These are phyloP conservation scores for Istiophorus platypterus DNA, from an alignment of 2,113 vertebrate species.

Conservation along the genomic window DNA sequence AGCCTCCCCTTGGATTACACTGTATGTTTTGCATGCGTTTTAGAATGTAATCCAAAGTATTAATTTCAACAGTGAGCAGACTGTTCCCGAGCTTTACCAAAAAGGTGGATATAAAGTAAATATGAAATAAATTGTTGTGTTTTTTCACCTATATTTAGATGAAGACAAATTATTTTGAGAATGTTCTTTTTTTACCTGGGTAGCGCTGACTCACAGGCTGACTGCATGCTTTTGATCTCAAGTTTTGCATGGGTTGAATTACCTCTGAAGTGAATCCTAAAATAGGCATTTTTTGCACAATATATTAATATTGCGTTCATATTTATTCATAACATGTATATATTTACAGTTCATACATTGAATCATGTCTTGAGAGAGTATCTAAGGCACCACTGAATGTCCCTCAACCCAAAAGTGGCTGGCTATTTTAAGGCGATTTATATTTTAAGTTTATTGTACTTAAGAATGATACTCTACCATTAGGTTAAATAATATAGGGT, in stretches of 20 bases:
- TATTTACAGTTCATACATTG: slow-evolving; percentile 41
- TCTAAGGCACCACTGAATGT: too few relatives aligned
- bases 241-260: slow-evolving; percentile 54
- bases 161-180: slow-evolving; percentile 52
- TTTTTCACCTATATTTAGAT: slow-evolving; percentile 55
- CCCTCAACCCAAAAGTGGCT: too few relatives aligned
- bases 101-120: slow-evolving; percentile 1
- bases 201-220: slow-evolving; percentile 35
- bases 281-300: slow-evolving; percentile 57
- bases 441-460: not conserved
- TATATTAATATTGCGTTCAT: slow-evolving; percentile 62
- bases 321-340: slow-evolving; percentile 60
- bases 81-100: not conserved
- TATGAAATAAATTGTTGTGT: not conserved
- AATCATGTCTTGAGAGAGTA: slow-evolving; percentile 35
- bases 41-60: slow-evolving; percentile 1
- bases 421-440: not conserved
- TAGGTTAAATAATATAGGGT: not conserved
- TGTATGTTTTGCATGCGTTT: not conserved
- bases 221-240: slow-evolving; percentile 62
- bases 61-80: not conserved
- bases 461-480: not conserved
- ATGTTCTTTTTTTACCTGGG: slow-evolving; percentile 45
- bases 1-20: slow-evolving; percentile 14
- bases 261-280: slow-evolving; percentile 49